These are phyloP conservation scores for human (Homo sapiens) DNA, from an alignment of 2,113 vertebrate species.

Conservation along the genomic window GRCh38 chr16:67729001-67729500, in stretches of 20 bases:
- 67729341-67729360: slow-evolving; percentile 98
- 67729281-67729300: slow-evolving; percentile 98
- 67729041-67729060: neutral
- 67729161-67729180: neutral
- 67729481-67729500: slow-evolving; percentile 86
- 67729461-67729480: slow-evolving; percentile 98
- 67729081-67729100: slow-evolving; percentile 8
- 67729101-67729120: neutral
- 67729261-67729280: slow-evolving; percentile 83
- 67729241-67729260: neutral
- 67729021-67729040: neutral
- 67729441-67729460: slow-evolving; percentile 92
- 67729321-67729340: slow-evolving; percentile 98
- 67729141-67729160: neutral
- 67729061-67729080: slow-evolving; percentile 20
- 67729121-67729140: neutral
- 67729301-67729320: slow-evolving; percentile 98
- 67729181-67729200: neutral
- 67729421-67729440: slow-evolving; percentile 95
- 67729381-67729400: slow-evolving; percentile 90
- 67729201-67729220: neutral
- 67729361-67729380: slow-evolving; percentile 96
- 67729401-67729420: slow-evolving; percentile 94
- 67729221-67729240: neutral
- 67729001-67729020: neutral